phyloP scores from a whole-genome alignment of 2,113 vertebrate species.

The Nothocercus julius region DNA sequence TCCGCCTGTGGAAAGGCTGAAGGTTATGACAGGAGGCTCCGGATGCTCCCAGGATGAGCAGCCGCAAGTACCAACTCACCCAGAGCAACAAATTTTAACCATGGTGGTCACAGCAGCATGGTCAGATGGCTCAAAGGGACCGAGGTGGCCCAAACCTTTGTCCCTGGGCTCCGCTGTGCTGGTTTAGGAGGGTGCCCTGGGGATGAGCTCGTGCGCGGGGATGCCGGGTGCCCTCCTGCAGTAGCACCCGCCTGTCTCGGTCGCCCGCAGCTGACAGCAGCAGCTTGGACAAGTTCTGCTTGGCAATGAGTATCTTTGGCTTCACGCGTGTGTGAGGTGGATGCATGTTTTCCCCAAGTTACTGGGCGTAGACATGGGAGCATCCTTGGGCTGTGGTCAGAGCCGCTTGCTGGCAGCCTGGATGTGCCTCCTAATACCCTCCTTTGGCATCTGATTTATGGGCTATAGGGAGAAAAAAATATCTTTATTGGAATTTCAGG shows the following conservation, averaged over 20 bases:
- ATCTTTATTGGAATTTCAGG: background rate
- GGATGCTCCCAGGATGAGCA: background rate
- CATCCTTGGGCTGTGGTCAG: accelerated
- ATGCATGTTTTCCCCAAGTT: background rate
- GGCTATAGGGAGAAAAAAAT: background rate
- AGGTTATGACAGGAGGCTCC: accelerated
- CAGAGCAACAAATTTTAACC: background rate
- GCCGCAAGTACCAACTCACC: background rate
- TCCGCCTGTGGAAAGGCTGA: background rate
- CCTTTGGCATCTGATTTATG: background rate
- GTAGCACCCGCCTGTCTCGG: accelerated
- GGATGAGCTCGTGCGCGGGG: background rate
- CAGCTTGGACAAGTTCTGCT: background rate
- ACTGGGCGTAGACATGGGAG: background rate
- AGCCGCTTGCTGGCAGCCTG: background rate
- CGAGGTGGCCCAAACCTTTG: background rate
- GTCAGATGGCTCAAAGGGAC: accelerated
- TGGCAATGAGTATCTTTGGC: background rate
- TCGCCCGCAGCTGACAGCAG: background rate
- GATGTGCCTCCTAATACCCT: background rate
- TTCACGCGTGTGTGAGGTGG: background rate
- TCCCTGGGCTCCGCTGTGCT: background rate
- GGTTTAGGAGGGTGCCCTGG: background rate
- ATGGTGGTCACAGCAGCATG: accelerated
- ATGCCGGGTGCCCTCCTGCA: accelerated